These are phyloP conservation scores for Zaprionus gabonicus DNA, from an alignment of 1,140 invertebrate genomes.

Conservation along the genomic window DNA sequence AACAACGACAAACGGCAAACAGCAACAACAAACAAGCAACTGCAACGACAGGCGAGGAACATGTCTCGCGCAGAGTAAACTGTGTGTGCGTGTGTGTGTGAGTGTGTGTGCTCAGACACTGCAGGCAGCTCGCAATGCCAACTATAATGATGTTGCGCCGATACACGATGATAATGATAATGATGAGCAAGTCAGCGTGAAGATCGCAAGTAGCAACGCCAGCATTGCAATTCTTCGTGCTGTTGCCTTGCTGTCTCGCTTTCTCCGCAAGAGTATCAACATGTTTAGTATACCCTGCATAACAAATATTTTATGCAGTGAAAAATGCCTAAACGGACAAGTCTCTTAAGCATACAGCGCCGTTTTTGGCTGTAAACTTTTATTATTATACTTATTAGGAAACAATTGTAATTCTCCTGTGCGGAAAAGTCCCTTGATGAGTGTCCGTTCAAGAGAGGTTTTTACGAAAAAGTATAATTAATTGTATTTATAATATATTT, in stretches of 20 bases:
- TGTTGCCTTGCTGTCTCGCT: not conserved
- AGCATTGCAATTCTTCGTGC: constrained; percentile 19
- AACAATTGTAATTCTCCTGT: no score
- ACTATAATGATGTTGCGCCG: constrained; percentile 26
- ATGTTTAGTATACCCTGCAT: not conserved
- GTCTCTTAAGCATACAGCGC: no score
- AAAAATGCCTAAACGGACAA: no score
- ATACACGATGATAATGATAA: constrained; percentile 24
- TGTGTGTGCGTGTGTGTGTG: not conserved
- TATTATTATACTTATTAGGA: no score
- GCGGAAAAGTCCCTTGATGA: no score
- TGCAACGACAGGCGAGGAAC: constrained; percentile 23
- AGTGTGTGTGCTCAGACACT: not conserved
- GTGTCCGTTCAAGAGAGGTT: no score
- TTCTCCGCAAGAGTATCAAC: not conserved
- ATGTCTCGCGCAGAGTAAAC: constrained; percentile 63
- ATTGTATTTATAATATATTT: no score
- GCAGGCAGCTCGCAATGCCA: constrained; percentile 26
- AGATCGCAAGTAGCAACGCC: constrained; percentile 44
- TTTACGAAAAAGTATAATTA: no score
- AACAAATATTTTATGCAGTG: not conserved
- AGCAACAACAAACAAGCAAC: constrained; percentile 11
- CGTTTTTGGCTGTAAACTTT: no score
- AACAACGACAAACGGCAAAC: not conserved
- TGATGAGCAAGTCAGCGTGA: constrained; percentile 62